Base-by-base conservation (phyloP, 37 sponge, comb jelly and placozoan genomes). In the Oscarella lobularis region DNA sequence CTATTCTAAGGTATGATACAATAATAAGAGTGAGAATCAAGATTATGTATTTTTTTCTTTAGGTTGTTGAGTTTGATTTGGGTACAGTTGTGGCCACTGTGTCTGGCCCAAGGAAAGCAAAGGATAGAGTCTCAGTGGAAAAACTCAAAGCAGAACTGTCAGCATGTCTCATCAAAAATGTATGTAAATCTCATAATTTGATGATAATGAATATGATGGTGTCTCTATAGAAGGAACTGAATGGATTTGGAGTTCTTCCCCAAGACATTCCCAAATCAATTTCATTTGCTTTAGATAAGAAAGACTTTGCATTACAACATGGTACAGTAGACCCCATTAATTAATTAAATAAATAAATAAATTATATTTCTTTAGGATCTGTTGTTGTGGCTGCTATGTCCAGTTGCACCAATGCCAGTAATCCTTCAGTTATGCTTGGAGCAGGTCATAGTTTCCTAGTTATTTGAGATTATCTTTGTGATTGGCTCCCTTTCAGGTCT, bases 371-470 rank as follows among this genome's bases (percentile, higher is more conserved):
- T 48, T 48, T 48, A 89, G 90, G 93, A 27, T 91, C 92, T 67
- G 89, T 95, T 41, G 86, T 95, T 34, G 88, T 95, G 1, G 75
- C 92, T 14, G 92, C 95, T 74, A 91, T 95, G 40, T 91, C 95
- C 65, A 91, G 89, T 67, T 95, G 95, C 66, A 95, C 95, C 36
- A 95, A 95, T 77, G 88, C 92, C 38, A 92, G 91, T 67, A 91
- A 95, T 60, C 95, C 95, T 4, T 95, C 95, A 0, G 92, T 91
- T 38, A 95, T 95, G 95, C 75, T 95, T 81, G 89, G 92, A 30
- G 95, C 95, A 2, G 74, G 67, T 76, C 67, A 76, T 2, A 48
- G 31, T 3, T 9, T 76, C 2, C 69, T 31, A 3, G 37, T 4
- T 73, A 14, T 3, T 48, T 20, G 60, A n/a, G n/a, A n/a, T n/a